Conservation (phyloP, 2,888 invertebrate genomes). For the Perdita meconis region DNA sequence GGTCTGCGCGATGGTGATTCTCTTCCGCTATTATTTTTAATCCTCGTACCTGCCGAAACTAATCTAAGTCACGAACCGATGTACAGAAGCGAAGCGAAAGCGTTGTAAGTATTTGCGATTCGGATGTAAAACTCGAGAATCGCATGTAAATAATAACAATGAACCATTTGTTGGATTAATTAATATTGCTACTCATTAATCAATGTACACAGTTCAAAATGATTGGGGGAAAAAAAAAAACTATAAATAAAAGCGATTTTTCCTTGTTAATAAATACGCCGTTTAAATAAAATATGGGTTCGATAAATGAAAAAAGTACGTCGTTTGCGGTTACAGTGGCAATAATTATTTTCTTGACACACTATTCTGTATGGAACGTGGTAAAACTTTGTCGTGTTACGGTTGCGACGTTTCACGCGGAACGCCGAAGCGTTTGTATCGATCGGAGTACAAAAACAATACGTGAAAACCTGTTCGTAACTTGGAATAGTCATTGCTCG, state of each 20-base stretch:
- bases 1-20: slow-evolving; percentile 78
- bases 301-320: slow-evolving; percentile 60
- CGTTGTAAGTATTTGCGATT: no score
- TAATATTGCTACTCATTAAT: slow-evolving; percentile 24
- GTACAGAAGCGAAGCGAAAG: no score
- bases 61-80: slow-evolving; percentile 29
- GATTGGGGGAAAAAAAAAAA: slow-evolving; percentile 37
- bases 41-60: slow-evolving; percentile 10
- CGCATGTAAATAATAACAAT: slow-evolving; percentile 25
- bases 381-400: slow-evolving; percentile 80
- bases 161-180: slow-evolving; percentile 6
- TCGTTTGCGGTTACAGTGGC: slow-evolving; percentile 43
- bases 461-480: slow-evolving; percentile 69
- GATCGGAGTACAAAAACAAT: slow-evolving; percentile 62
- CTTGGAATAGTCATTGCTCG: slow-evolving; percentile 69
- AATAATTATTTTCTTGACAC: slow-evolving; percentile 58
- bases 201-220: slow-evolving; percentile 37
- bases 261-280: slow-evolving; percentile 40
- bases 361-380: slow-evolving; percentile 84
- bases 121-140: no score
- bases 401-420: slow-evolving; percentile 72
- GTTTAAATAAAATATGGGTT: slow-evolving; percentile 30
- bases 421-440: slow-evolving; percentile 57
- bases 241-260: slow-evolving; percentile 47
- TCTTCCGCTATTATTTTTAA: slow-evolving; percentile 82